Percentiles rank a stretch among this genome's conserved stretches.
Evolutionary conservation across 2,888 invertebrate genomes (phyloP).

Genomic region (Myopa tessellatipennis): DNA sequence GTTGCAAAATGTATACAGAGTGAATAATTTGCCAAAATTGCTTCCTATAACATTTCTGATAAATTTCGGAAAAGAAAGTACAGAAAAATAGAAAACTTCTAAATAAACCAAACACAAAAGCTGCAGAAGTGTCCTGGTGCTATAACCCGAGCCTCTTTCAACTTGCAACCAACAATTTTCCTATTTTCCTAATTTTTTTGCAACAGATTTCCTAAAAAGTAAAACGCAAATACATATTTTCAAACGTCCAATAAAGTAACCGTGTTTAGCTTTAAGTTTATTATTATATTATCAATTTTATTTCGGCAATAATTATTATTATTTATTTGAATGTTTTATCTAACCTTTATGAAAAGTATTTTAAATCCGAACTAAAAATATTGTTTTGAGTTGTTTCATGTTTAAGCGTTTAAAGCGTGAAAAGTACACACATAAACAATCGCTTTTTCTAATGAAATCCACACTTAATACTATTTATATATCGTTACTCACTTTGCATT

Average conservation of each 20-base stretch:
- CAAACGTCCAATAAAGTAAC: conserved; percentile 45
- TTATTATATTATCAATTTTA: conserved; percentile 16
- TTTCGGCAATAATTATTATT: conserved; percentile 4
- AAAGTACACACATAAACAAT: conserved; percentile 31
- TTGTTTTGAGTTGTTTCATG: conserved; percentile 45
- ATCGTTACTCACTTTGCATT: conserved; percentile 39
- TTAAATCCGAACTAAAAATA: conserved; percentile 46
- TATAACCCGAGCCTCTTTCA: conserved; percentile 58
- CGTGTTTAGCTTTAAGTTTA: conserved; percentile 6
- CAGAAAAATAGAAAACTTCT: conserved; percentile 29
- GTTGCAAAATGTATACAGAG: too few relatives aligned
- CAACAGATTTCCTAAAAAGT: conserved; percentile 37
- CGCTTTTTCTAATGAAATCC: conserved; percentile 43
- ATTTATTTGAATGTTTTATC: not conserved
- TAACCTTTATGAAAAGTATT: conserved; percentile 7
- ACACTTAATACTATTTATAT: conserved; percentile 44
- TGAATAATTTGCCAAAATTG: too few relatives aligned
- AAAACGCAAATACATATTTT: conserved; percentile 19
- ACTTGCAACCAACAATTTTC: conserved; percentile 43
- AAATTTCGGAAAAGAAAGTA: conserved; percentile 30
- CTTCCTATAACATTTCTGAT: too few relatives aligned
- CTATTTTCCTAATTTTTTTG: conserved; percentile 39
- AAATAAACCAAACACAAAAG: conserved; percentile 48
- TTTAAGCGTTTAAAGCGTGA: conserved; percentile 26
- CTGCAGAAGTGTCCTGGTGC: conserved; percentile 67